Base-by-base conservation (phyloP, 2,888 invertebrate genomes). In the Epinotia bilunana region DNA sequence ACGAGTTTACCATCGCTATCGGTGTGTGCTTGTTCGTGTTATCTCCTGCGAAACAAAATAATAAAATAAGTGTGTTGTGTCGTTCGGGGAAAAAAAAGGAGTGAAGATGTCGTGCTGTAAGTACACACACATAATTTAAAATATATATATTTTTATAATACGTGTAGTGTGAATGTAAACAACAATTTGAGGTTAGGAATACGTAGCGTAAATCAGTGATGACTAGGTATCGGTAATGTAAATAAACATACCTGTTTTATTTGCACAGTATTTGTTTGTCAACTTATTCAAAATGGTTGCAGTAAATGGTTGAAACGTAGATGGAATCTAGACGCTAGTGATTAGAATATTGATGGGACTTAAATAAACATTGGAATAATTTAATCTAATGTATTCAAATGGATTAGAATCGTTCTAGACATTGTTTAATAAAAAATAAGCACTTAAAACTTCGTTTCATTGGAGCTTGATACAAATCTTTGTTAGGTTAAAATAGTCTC, bases 61-160 rank as follows among this genome's bases (percentile, higher is more conserved):
- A 13, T 12, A 11, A 11, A 11, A 43, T 43, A 43, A 13, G 13
- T 55, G 13, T 28, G 16, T 28, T 12, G 60, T 65, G 28, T 6
- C 18, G 55, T 53, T 43, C 43, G 49, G 18, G 23, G 61, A 53
- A 64, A 28, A 6, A 39, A n/a, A 4, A 53, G 4, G 9, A 65
- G 58, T 53, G 28, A 60, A 11, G 43, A 74, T 74, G 74, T 60
- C 74, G 70, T 74, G 74, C n/a, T 74, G 74, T 74, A 39, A 74
- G 74, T 74, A 74, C 64, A n/a, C 6, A 68, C 55, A 61, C 3
- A n/a, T n/a, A 60, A 13, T 69, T 60, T 46, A 43, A 39, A 16
- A 39, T 28, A 3, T 39, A 18, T 33, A 43, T 7, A 1, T 39
- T 39, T n/a, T 6, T n/a, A 16, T n/a, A 33, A 61, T 16, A 23